These are phyloP conservation scores for Diarsia brunnea DNA, from an alignment of 2,888 invertebrate genomes.

Conservation along the genomic window DNA sequence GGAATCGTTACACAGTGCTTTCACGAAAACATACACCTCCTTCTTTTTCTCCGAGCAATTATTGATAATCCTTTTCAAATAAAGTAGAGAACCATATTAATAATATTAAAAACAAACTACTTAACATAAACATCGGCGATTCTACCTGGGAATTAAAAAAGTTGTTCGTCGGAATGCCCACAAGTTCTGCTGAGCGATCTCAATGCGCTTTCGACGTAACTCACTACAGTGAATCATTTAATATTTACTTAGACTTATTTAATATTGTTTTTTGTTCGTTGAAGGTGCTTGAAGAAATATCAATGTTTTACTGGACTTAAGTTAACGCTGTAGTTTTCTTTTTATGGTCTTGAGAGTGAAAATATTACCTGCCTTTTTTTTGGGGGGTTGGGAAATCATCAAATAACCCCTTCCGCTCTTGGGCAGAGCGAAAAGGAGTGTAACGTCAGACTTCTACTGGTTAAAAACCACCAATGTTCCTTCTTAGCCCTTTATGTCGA, in stretches of 20 bases:
- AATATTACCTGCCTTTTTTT: neutral
- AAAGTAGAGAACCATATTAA: neutral
- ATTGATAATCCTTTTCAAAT: no score
- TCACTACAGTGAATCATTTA: neutral
- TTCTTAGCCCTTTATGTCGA: no score
- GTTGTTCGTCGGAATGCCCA: neutral
- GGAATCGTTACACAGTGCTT: neutral
- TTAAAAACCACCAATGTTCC: no score
- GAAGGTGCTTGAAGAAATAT: conserved; percentile 6
- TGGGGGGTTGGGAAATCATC: no score
- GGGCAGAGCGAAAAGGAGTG: no score
- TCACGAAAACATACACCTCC: neutral
- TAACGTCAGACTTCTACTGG: no score
- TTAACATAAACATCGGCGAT: neutral
- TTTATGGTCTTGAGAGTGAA: neutral
- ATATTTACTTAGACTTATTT: neutral
- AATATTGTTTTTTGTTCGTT: neutral
- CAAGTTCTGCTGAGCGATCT: neutral
- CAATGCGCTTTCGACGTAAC: neutral
- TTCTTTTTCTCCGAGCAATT: no score
- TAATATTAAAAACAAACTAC: conserved; percentile 8
- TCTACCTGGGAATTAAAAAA: conserved; percentile 1
- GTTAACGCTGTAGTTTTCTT: neutral
- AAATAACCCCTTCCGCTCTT: no score
- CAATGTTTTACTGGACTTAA: neutral